Percentiles rank a stretch among this genome's conserved stretches.
phyloP scores from a whole-genome alignment of 2,797 vertebrate genomes.

The Sebastes vulpes region DNA sequence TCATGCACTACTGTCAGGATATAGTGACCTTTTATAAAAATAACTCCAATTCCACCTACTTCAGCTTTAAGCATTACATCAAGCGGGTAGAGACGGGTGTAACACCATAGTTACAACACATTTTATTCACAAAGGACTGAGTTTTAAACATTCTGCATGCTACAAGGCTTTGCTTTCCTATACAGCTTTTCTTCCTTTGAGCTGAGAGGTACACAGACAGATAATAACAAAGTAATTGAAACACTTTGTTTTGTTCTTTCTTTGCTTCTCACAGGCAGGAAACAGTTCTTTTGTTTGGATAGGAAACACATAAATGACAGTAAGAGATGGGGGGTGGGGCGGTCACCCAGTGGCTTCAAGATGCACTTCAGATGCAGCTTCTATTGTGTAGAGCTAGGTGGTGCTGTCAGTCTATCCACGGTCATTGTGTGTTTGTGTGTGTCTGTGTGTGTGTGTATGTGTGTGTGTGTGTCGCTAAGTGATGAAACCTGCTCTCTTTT shows the following conservation, averaged over 20 bases:
- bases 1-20: too few relatives aligned
- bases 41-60: too few relatives aligned
- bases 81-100: conserved; percentile 8
- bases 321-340: neutral
- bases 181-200: neutral
- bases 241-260: neutral
- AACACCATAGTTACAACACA: neutral
- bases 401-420: conserved; percentile 75
- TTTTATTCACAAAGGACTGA: neutral
- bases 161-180: neutral
- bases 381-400: conserved; percentile 68
- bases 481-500: conserved; percentile 29
- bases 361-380: conserved; percentile 54
- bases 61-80: neutral
- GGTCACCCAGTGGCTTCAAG: neutral
- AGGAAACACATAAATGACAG: neutral
- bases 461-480: conserved; percentile 7
- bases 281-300: neutral
- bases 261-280: neutral
- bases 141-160: neutral
- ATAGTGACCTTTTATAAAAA: too few relatives aligned
- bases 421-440: conserved; percentile 3
- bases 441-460: neutral
- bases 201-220: neutral
- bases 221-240: neutral